Percentiles rank a stretch among this genome's conserved stretches.
Evolutionary conservation across 1,140 invertebrate species (phyloP).

Genomic region (Drosophila kepulauana): DNA sequence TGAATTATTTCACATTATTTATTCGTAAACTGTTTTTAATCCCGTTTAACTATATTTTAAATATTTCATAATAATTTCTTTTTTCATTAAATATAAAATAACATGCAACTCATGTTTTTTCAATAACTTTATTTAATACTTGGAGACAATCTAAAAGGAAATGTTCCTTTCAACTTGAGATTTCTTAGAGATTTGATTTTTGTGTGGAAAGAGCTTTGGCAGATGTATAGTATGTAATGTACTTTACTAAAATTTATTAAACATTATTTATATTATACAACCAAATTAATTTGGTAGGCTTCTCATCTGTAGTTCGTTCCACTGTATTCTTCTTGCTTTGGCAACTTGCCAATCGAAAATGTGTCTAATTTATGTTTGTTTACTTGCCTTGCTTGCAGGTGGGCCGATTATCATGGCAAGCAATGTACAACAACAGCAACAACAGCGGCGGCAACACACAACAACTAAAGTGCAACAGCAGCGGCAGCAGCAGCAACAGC

Average conservation of each 20-base stretch:
- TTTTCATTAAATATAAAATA: no score
- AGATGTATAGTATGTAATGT: no score
- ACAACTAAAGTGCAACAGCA: slow-evolving; percentile 35
- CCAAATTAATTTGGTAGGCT: no score
- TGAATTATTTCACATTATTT: no score
- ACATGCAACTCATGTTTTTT: no score
- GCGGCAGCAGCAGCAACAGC: slow-evolving; percentile 43
- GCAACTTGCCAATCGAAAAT: background rate
- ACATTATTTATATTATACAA: no score
- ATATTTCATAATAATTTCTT: no score
- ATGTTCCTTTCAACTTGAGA: background rate
- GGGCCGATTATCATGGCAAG: slow-evolving; percentile 84
- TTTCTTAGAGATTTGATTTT: background rate
- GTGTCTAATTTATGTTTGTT: background rate
- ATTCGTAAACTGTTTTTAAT: no score
- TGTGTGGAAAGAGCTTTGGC: no score
- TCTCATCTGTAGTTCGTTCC: background rate
- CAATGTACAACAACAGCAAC: slow-evolving; percentile 78
- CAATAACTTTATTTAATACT: background rate
- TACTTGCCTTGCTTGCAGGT: slow-evolving; percentile 53
- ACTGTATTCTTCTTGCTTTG: slow-evolving; percentile 2
- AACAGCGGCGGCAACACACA: slow-evolving; percentile 51
- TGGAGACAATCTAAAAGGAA: background rate
- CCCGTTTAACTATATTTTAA: no score
- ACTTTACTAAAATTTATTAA: no score